phyloP scores from a whole-genome alignment of 2,888 invertebrate species.

The Palloptera scutellata region DNA sequence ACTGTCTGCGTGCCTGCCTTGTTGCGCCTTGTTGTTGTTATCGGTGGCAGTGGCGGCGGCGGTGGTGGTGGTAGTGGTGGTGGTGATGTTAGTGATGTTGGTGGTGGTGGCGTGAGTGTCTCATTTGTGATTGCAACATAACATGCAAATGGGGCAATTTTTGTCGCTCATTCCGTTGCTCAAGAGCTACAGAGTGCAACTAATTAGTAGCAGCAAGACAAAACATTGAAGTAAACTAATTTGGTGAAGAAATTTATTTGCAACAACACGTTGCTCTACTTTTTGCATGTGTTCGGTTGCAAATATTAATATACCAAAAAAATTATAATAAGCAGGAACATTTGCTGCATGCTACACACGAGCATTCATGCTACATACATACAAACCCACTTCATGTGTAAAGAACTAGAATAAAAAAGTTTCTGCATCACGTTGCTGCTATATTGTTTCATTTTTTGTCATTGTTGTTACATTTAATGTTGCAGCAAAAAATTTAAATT shows the following conservation, averaged over 20 bases:
- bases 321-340: too few species aligned
- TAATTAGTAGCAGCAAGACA: constrained; percentile 20
- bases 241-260: too few species aligned
- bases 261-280: too few species aligned
- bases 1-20: neutral
- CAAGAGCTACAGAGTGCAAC: constrained; percentile 3
- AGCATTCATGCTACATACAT: neutral
- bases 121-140: constrained; percentile 31
- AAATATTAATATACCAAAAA: too few species aligned
- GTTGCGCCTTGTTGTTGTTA: constrained; percentile 2
- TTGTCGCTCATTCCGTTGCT: neutral
- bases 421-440: too few species aligned
- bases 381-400: too few species aligned
- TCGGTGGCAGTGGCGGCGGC: constrained; percentile 37
- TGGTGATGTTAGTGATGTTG: constrained; percentile 36
- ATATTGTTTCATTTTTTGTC: constrained; percentile 18
- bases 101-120: constrained; percentile 39
- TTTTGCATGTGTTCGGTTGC: too few species aligned
- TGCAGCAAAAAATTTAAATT: neutral
- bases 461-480: constrained; percentile 24
- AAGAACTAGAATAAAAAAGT: too few species aligned
- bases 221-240: neutral
- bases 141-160: neutral
- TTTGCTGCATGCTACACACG: too few species aligned
- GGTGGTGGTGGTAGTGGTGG: constrained; percentile 45